Evolutionary conservation across 2,797 vertebrate genomes (phyloP), one percentile per base, ranked within the genome.

Genomic region (Aphelocoma californica): DNA sequence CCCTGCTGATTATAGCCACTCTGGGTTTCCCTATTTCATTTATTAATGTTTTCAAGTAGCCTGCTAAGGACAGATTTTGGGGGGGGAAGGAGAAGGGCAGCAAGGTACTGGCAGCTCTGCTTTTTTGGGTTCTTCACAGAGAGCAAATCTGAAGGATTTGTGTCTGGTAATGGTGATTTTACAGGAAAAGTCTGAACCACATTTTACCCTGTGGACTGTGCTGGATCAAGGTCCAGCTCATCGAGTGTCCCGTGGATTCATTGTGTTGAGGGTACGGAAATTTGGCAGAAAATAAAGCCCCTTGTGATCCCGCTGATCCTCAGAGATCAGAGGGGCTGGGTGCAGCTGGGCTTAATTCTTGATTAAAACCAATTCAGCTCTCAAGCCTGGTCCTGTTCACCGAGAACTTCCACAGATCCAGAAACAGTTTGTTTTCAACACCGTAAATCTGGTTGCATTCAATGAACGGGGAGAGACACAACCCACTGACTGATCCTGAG

Each of bases 131-230:
- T 61, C 53, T 50, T 80, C 45, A 12, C 31, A 66, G 66, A 36
- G 16, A 40, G 25, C 1, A 7, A 62, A 17, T 21, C 45, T 36
- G 36, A 31, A 53, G 18, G 20, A 5, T 92, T 74, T 38, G 34
- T 57, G 25, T 47, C n/a, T 80, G 3, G 0, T 34, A 65, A 19
- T 10, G 6, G 56, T 4, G 85, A 28, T 47, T 90, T 86, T 34
- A 23, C 26, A 84, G 26, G n/a, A 40, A 9, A 70, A 36, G 3
- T 26, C 48, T 75, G 29, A 10, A 4, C 4, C 11, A 18, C 3
- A 0, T 77, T 80, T 80, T 60, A 14, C 16, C 45, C 54, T 3
- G 8, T 0, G 13, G 67, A 11, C 12, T 16, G 17, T 2, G 3
- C 44, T 54, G 69, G 53, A 1, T 40, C 7, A 16, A 62, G 32